phyloP scores from a whole-genome alignment of 2,888 invertebrate species.

The Xanthostigma xanthostigma region DNA sequence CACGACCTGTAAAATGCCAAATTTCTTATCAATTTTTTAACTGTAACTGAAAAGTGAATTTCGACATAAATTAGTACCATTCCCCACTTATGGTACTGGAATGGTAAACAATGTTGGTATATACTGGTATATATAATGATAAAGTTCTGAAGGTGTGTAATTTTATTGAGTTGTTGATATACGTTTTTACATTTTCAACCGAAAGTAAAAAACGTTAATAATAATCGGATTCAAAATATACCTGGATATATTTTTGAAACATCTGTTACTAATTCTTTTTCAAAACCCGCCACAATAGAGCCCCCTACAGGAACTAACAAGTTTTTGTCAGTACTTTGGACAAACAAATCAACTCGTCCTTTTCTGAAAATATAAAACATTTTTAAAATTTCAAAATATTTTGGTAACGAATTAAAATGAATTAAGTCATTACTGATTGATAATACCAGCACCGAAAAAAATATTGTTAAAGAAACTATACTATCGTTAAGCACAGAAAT shows the following conservation, averaged over 20 bases:
- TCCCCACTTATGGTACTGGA: too few species aligned
- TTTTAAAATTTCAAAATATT: neutral
- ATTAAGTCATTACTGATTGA: neutral
- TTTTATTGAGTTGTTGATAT: too few species aligned
- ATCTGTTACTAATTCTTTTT: slow-evolving; percentile 39
- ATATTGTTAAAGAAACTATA: too few species aligned
- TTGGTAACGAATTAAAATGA: neutral
- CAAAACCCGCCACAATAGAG: slow-evolving; percentile 56
- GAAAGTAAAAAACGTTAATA: neutral
- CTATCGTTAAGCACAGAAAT: too few species aligned
- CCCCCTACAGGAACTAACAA: slow-evolving; percentile 75
- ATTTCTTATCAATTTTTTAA: too few species aligned
- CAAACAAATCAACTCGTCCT: slow-evolving; percentile 61
- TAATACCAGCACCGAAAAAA: neutral
- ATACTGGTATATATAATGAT: too few species aligned
- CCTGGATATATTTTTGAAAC: slow-evolving; percentile 61
- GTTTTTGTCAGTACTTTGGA: slow-evolving; percentile 77
- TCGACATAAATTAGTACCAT: too few species aligned
- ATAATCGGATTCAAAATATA: slow-evolving; percentile 16
- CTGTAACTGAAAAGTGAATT: too few species aligned
- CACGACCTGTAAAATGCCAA: slow-evolving; percentile 37
- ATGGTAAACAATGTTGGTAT: too few species aligned
- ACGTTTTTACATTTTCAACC: too few species aligned
- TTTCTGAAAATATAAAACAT: slow-evolving; percentile 24
- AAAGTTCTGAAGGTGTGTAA: too few species aligned